These are phyloP conservation scores for Phalacrocorax brasilianus DNA, from an alignment of 2,113 vertebrate species.

Conservation along the genomic window DNA sequence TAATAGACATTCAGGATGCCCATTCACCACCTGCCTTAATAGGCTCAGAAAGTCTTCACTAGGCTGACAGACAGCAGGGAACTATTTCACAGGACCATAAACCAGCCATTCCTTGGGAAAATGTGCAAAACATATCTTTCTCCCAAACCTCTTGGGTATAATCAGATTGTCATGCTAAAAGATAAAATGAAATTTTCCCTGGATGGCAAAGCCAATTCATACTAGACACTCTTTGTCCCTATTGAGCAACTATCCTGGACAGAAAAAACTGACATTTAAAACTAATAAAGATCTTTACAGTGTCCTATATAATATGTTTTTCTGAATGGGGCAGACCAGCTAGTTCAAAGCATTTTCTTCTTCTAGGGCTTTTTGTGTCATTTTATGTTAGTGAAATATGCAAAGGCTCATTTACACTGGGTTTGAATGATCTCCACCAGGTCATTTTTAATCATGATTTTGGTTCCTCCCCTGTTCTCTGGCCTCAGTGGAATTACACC, in stretches of 20 bases:
- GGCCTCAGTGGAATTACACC: neutral
- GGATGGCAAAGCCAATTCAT: neutral
- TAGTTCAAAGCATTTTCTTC: neutral
- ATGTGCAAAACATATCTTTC: neutral
- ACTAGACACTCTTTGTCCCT: neutral
- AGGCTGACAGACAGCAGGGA: neutral
- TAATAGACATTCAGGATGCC: neutral
- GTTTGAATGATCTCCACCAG: neutral
- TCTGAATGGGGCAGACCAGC: neutral
- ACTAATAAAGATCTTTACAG: neutral
- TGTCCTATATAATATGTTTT: neutral
- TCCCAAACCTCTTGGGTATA: neutral
- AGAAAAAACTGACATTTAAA: neutral
- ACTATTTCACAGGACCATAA: neutral
- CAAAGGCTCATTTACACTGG: neutral
- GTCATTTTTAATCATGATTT: neutral
- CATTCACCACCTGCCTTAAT: slow-evolving; percentile 6
- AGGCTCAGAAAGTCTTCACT: neutral
- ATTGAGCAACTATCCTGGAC: neutral
- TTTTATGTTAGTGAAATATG: neutral
- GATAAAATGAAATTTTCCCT: neutral
- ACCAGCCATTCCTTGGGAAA: neutral
- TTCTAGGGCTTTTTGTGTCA: neutral
- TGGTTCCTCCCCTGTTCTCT: neutral
- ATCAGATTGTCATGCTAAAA: neutral